Evolutionary conservation across 2,113 vertebrate genomes (phyloP), one percentile per base, ranked within the genome.

Genomic region (Agapornis roseicollis): DNA sequence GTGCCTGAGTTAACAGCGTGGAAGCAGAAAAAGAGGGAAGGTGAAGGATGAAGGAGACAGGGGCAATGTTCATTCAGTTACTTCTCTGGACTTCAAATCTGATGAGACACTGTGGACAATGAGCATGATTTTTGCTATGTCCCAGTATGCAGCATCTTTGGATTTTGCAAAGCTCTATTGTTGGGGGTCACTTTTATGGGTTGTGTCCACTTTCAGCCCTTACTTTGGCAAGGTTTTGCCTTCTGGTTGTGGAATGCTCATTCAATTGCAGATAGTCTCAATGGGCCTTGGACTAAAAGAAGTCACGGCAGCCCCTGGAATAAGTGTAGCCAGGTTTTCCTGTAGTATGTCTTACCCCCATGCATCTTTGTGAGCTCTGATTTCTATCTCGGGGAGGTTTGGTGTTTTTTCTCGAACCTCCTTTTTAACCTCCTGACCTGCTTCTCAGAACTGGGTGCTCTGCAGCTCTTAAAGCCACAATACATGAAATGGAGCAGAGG

Each of bases 361-460:
- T 13, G 19, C 20, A 4, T 28, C 89, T 95, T 80, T 95, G 69
- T 39, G 68, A 84, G 58, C 69, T 3, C 47, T 90, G 78, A 95
- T 96, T 88, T 90, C 85, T 61, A 0, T 28, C 93, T 95, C 16
- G 2, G 84, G 56, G 77, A 91, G 56, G 18, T 50, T 9, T n/a
- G 13, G 41, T 31, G 31, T 13, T 65, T 66, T 52, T 58, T 16
- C 70, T 81, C 76, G 92, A 35, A 18, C 88, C 82, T 93, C 88
- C 41, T 84, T 17, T 58, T 90, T 94, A 13, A 95, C 90, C 94
- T 95, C 39, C 64, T 88, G 90, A 96, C 93, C 96, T 68, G 39
- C 64, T 61, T 90, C 44, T 90, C 80, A 76, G 80, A 91, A 64
- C 55, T 86, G 92, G 94, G 93, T 95, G 88, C 95, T 18, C 18